Evolutionary conservation across 2,797 vertebrate species (phyloP), one percentile per base, ranked within the genome.

Genomic region (Hoplostethus atlanticus): DNA sequence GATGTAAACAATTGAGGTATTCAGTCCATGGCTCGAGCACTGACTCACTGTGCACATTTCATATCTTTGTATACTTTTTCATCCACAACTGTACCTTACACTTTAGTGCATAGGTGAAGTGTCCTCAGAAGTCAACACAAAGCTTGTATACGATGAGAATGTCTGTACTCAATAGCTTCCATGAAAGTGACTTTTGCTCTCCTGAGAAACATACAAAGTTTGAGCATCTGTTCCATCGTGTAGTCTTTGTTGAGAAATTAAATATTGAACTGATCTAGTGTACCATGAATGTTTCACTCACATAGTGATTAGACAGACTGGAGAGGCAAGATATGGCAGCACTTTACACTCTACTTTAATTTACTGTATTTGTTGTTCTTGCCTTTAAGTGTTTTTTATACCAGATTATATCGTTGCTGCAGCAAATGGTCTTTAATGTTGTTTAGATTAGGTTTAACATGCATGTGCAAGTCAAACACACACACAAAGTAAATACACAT

Each of bases 191-290:
- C 77, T 91, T 90, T 90, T 73, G 76, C 89, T 91, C 91, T 90
- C 87, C 63, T 74, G 89, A 91, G 90, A 86, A 91, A 92, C 91
- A 84, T 81, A 87, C 88, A 92, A 92, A 92, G 90, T 93, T 91
- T 87, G 87, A 92, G 91, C 91, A 92, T 93, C 90, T 93, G 91
- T 94, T 93, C 88, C 90, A 90, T 91, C 90, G 81, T 92, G 93
- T 93, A 89, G 88, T 91, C 88, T 92, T 94, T 94, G 92, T 92
- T 90, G 91, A 90, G 91, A 93, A 93, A 93, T 93, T 90, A 92
- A 94, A 92, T 92, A 94, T 93, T 94, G 90, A 94, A 93, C 88
- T 89, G 91, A 94, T 94, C 81, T 90, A 91, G 91, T 91, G 90
- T 92, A 91, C 89, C 91, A 92, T 93, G 92, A 93, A 93, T 92